phyloP scores from a whole-genome alignment of 2,113 vertebrate genomes.

The Polypterus senegalus region DNA sequence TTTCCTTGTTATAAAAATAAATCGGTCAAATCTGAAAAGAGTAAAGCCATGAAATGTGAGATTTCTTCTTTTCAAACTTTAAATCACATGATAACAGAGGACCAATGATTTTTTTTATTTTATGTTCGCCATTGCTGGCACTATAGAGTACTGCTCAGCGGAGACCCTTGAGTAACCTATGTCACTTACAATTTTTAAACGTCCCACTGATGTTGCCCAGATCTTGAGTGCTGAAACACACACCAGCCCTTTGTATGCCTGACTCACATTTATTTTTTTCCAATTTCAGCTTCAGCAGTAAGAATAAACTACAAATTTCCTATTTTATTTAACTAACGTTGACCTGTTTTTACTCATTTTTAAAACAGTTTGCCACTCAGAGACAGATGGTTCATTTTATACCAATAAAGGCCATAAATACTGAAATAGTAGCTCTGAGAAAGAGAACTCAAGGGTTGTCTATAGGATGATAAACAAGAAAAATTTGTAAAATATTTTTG shows the following conservation, averaged over 20 bases:
- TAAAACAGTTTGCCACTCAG: slow-evolving; percentile 76
- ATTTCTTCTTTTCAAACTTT: slow-evolving; percentile 45
- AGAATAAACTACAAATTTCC: slow-evolving; percentile 69
- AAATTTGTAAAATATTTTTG: too few relatives aligned
- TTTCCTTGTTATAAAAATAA: neutral
- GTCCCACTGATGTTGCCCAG: slow-evolving; percentile 74
- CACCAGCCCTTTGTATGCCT: slow-evolving; percentile 80
- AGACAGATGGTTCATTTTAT: slow-evolving; percentile 57
- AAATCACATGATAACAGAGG: slow-evolving; percentile 43
- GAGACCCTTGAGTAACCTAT: slow-evolving; percentile 74
- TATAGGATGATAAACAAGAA: too few relatives aligned
- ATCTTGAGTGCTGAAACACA: slow-evolving; percentile 72
- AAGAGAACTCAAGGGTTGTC: too few relatives aligned
- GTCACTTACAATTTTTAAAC: slow-evolving; percentile 73
- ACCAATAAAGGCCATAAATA: slow-evolving; percentile 33
- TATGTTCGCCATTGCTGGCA: slow-evolving; percentile 15
- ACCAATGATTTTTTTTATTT: slow-evolving; percentile 49
- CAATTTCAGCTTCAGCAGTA: slow-evolving; percentile 39
- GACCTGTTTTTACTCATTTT: slow-evolving; percentile 74
- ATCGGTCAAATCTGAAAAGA: too few relatives aligned
- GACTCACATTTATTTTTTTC: slow-evolving; percentile 40
- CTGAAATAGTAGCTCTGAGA: too few relatives aligned
- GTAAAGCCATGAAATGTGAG: slow-evolving; percentile 14
- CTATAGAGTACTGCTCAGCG: slow-evolving; percentile 42
- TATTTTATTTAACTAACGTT: slow-evolving; percentile 52